Conservation (phyloP, 2,113 vertebrate species). For the Hippocampus abdominalis region DNA sequence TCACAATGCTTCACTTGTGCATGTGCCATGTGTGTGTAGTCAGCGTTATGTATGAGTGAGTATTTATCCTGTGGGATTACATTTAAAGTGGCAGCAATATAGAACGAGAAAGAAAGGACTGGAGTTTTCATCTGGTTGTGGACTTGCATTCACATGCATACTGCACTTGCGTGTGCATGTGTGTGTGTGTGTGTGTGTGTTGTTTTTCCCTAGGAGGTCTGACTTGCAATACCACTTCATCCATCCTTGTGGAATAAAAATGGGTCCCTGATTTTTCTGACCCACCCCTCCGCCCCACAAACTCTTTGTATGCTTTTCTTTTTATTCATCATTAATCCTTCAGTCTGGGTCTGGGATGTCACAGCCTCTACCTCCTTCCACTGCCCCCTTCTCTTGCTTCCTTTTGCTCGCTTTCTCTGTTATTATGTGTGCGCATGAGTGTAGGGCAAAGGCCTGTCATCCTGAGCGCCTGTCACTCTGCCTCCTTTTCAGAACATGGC, state of each 20-base stretch:
- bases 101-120: constrained; percentile 24
- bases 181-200: constrained; percentile 18
- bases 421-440: constrained; percentile 28
- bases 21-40: constrained; percentile 15
- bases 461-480: constrained; percentile 37
- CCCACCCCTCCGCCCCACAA: constrained; percentile 1
- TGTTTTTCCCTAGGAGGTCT: constrained; percentile 46
- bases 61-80: constrained; percentile 13
- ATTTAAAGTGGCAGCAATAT: constrained; percentile 10
- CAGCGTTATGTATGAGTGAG: constrained; percentile 18
- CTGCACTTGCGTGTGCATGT: constrained; percentile 9
- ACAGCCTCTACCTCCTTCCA: constrained; percentile 46
- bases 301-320: constrained; percentile 59
- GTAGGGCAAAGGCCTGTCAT: constrained; percentile 44
- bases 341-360: constrained; percentile 53
- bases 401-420: constrained; percentile 3
- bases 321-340: constrained; percentile 66
- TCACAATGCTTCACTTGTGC: constrained; percentile 64
- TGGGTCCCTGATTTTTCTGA: constrained; percentile 2
- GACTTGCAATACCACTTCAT: constrained; percentile 57
- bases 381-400: constrained; percentile 33
- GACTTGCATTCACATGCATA: constrained; percentile 28
- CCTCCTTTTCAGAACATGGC: constrained; percentile 33
- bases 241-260: constrained; percentile 54
- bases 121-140: constrained; percentile 17